Base-by-base conservation (phyloP, 1,140 invertebrate genomes). In the Hydropsyche tenuis region DNA sequence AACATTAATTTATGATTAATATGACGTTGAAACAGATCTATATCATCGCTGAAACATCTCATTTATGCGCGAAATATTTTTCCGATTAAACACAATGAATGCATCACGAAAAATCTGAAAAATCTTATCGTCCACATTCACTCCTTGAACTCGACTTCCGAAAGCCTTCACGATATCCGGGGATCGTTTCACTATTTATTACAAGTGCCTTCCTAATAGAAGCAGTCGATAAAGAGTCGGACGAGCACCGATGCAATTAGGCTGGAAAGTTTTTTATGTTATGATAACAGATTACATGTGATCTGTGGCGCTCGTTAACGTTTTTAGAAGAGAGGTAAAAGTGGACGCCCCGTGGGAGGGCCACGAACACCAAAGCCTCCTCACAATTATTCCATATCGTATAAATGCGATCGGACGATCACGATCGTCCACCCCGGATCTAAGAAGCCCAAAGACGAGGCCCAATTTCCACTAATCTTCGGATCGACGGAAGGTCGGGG, bases 261-360 rank as follows among this genome's bases (percentile, higher is more conserved):
- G 65, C 53, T 69, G 73, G 75, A 77, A 77, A 77, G 73, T 77
- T 77, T 74, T 71, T 51, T 48, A 65, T 68, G 42, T 51, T 74
- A 76, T 74, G 72, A 71, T 73, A 71, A 74, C 60, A 51, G 72
- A 69, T 69, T 74, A 69, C 68, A 69, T 42, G 65, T 66, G 43
- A 11, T 72, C 70, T 63, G 30, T 63, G 25, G 48, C 63, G 69
- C 23, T 60, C 23, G 20, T 60, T 60, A 60, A 23, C 56, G 7
- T 25, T 56, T 56, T 60, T 27, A 18, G 56, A 60, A 7, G 18
- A 37, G 30, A 37, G 22, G 48, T 70, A 70, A 70, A 70, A 70
- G 68, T 70, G 25, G 56, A 56, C 68, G 25, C 46, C 30, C 60
- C 25, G n/a, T 63, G 11, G 27, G 42, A 43, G 11, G 20, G 6